phyloP scores from a whole-genome alignment of 2,797 vertebrate species.

The Rhincodon typus region DNA sequence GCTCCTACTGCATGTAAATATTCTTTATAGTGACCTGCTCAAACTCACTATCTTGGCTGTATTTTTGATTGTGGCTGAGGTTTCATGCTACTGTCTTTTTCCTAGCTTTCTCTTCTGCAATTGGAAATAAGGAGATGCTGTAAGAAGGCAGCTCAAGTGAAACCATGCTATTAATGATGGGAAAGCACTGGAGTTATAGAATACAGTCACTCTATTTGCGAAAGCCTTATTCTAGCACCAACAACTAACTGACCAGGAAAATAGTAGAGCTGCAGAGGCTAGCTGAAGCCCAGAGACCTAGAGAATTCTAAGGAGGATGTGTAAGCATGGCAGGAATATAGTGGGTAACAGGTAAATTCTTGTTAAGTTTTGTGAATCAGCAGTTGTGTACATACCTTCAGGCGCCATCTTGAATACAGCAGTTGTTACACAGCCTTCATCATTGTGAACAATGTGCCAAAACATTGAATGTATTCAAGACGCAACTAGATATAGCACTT shows the following conservation, averaged over 20 bases:
- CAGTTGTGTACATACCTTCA: no score
- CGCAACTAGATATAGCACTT: no score
- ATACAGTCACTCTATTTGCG: no score
- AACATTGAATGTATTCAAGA: no score
- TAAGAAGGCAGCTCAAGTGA: background rate
- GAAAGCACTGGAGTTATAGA: background rate
- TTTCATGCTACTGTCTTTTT: background rate
- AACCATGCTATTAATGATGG: background rate
- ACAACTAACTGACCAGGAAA: background rate
- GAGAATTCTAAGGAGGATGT: background rate
- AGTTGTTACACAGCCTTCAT: no score
- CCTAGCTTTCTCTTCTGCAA: background rate
- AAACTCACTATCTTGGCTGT: background rate
- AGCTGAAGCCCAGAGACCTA: background rate
- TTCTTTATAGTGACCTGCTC: background rate
- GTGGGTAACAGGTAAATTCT: background rate
- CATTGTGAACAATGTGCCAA: no score
- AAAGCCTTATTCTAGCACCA: background rate
- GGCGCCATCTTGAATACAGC: background rate
- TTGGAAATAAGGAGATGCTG: background rate
- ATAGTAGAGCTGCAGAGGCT: background rate
- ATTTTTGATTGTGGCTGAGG: background rate
- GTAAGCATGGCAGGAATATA: background rate
- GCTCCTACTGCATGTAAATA: background rate
- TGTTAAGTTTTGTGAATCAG: background rate